These are phyloP conservation scores for Erebia aethiops DNA, from an alignment of 2,888 invertebrate genomes.

Conservation along the genomic window DNA sequence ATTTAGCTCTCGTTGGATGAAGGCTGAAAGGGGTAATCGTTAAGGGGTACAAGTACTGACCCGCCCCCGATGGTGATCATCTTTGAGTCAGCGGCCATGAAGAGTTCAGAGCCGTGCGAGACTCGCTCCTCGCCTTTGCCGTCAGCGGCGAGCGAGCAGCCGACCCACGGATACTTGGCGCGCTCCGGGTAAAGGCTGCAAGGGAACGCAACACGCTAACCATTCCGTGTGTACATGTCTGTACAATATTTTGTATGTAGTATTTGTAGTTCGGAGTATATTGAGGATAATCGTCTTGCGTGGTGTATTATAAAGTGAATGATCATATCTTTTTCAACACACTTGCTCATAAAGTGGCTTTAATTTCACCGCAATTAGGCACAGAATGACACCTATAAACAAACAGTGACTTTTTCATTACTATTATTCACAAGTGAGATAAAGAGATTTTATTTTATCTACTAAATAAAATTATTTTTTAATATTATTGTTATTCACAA, in stretches of 20 bases:
- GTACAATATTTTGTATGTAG: background rate
- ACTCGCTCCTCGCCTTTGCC: slow-evolving; percentile 84
- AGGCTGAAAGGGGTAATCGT: slow-evolving; percentile 86
- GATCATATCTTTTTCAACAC: too few relatives aligned
- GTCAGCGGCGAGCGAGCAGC: slow-evolving; percentile 77
- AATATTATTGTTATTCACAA: too few relatives aligned
- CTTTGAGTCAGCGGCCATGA: slow-evolving; percentile 97
- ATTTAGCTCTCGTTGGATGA: slow-evolving; percentile 93
- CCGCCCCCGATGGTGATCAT: slow-evolving; percentile 99
- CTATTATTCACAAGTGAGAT: too few relatives aligned
- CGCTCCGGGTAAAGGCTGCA: slow-evolving; percentile 90
- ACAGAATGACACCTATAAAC: too few relatives aligned
- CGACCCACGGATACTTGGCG: slow-evolving; percentile 97
- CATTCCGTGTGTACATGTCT: slow-evolving; percentile 15
- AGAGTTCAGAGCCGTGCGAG: slow-evolving; percentile 94
- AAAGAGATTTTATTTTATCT: too few relatives aligned
- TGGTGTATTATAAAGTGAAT: too few relatives aligned
- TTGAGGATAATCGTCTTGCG: too few relatives aligned
- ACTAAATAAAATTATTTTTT: too few relatives aligned
- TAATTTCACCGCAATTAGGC: too few relatives aligned
- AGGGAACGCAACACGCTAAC: slow-evolving; percentile 43
- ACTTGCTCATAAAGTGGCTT: too few relatives aligned
- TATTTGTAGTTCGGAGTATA: background rate
- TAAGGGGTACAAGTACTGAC: slow-evolving; percentile 83
- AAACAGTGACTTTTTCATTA: too few relatives aligned